These are phyloP conservation scores for Cherax destructor DNA, from an alignment of 1,140 invertebrate species.

Conservation along the genomic window DNA sequence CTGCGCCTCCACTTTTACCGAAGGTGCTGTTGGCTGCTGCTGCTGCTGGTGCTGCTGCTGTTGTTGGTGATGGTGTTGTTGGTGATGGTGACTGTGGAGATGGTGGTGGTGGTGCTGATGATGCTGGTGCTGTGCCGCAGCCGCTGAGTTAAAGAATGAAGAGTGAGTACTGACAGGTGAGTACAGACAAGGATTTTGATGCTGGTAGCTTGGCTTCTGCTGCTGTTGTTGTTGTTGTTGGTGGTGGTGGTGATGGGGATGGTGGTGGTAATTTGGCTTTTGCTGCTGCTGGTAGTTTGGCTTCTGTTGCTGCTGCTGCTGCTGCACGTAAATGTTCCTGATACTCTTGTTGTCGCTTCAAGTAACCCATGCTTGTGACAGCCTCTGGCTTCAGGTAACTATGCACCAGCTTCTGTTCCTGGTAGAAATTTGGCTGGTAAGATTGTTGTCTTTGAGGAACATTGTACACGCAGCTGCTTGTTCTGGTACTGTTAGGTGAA, in stretches of 20 bases:
- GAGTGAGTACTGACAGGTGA: conserved; percentile 66
- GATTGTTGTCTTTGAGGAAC: conserved; percentile 25
- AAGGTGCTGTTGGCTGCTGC: conserved; percentile 74
- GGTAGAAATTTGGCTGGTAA: conserved; percentile 34
- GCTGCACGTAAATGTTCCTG: conserved; percentile 23
- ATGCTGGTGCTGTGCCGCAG: conserved; percentile 32
- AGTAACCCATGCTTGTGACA: not conserved
- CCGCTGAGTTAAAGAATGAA: conserved; percentile 3
- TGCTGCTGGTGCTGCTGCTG: conserved; percentile 44
- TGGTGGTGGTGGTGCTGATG: conserved; percentile 49
- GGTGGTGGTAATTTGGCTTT: conserved; percentile 21
- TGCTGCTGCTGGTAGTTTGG: conserved; percentile 23
- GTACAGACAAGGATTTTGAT: conserved; percentile 44
- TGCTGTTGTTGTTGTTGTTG: conserved; percentile 21
- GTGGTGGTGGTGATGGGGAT: too few species aligned
- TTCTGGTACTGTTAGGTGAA: conserved; percentile 12
- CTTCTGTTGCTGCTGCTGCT: conserved; percentile 29
- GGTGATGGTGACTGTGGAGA: conserved; percentile 55
- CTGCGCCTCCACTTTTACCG: conserved; percentile 70
- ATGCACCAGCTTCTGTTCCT: conserved; percentile 46
- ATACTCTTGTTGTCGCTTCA: conserved; percentile 22
- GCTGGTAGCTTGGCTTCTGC: conserved; percentile 23
- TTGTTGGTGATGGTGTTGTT: conserved; percentile 75
- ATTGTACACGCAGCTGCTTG: conserved; percentile 32
- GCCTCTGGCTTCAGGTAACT: conserved; percentile 26